phyloP scores from a whole-genome alignment of 1,140 invertebrate genomes.

The Drosophila ohnishii region DNA sequence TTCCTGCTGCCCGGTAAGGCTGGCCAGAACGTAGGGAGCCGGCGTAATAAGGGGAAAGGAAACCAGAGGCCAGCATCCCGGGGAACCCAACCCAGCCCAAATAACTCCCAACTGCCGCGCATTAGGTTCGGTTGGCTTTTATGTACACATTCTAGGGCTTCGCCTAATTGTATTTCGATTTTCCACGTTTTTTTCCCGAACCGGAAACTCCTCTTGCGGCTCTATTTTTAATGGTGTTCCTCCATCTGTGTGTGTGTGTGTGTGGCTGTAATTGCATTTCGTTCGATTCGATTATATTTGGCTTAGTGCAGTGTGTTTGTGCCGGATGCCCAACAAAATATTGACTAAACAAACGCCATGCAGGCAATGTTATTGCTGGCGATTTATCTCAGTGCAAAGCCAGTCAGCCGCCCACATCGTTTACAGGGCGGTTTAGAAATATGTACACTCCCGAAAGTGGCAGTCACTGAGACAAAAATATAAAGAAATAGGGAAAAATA shows the following conservation, averaged over 20 bases:
- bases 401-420: conserved; percentile 27
- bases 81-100: conserved; percentile 10
- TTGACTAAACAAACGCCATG: conserved; percentile 73
- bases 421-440: conserved; percentile 4
- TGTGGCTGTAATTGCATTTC: conserved; percentile 33
- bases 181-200: conserved; percentile 37
- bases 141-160: conserved; percentile 33
- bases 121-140: conserved; percentile 39
- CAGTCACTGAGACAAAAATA: conserved; percentile 15
- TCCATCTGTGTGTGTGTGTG: conserved; percentile 8
- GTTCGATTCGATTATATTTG: conserved; percentile 12
- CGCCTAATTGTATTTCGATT: conserved; percentile 68
- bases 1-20: conserved; percentile 1
- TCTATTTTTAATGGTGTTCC: conserved; percentile 3
- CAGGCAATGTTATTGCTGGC: conserved; percentile 54
- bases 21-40: conserved; percentile 10
- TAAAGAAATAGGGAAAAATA: background rate
- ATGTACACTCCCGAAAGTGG: conserved; percentile 9
- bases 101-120: conserved; percentile 15
- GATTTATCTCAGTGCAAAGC: conserved; percentile 65
- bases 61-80: conserved; percentile 29
- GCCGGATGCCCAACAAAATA: conserved; percentile 59
- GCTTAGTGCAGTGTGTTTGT: conserved; percentile 10
- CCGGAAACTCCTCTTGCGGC: conserved; percentile 25
- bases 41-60: conserved; percentile 15